Evolutionary conservation across 2,797 vertebrate species (phyloP), one percentile per base, ranked within the genome.

Genomic region (Liasis olivaceus): DNA sequence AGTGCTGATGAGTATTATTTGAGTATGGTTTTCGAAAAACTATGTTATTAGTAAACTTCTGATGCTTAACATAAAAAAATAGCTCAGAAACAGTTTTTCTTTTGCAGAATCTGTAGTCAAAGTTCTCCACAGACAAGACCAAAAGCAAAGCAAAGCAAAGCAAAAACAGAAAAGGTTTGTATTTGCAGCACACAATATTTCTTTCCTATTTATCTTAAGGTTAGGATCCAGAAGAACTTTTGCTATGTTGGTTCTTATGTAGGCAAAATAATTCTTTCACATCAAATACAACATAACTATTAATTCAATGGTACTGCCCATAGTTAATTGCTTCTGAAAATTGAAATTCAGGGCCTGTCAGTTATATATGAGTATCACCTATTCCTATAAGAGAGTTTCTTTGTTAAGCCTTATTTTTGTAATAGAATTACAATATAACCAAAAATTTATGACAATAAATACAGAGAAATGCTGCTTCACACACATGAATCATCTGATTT

Each of bases 161-260:
- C 60, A 54, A 5, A 28, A n/a, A 4, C 28, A 14, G 42, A n/a
- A 66, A n/a, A 59, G 15, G 1, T 0, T 31, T 72, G 54, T 14
- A 31, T 89, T 93, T 84, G 36, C 5, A 69, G n/a, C 60, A 60
- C 14, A n/a, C 12, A 14, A n/a, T 22, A 1, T n/a, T 58, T 90
- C 86, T 17, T 93, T 91, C 31, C 60, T 24, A 42, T 26, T 31
- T 62, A 47, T 66, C 85, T 93, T 91, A 85, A 84, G 24, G 66
- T 56, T 24, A 28, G 4, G 20, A 22, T 31, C n/a, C 81, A 72
- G 51, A 20, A 51, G 56, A 36, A 62, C 77, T 63, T 90, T 90
- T 62, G 72, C 24, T 60, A 63, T 85, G 12, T 63, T n/a, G 28
- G 12, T 56, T 56, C 64, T 64, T 66, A 20, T 51, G 31, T 22